phyloP scores from a whole-genome alignment of 64 coral and sea anemone species.

The Montipora sp. region DNA sequence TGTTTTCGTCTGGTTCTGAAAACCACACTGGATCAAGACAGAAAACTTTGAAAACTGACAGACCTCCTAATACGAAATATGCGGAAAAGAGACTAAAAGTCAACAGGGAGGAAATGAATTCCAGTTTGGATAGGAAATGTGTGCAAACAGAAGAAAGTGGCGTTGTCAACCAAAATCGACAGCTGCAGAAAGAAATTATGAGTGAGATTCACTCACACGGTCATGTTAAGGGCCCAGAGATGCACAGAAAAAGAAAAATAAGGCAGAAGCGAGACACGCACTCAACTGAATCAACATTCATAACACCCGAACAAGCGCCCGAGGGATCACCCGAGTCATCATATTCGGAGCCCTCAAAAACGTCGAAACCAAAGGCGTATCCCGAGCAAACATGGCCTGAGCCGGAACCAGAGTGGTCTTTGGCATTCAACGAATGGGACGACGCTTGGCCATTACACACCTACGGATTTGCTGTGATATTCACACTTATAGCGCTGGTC shows the following conservation, averaged over 20 bases:
- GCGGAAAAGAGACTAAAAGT: neutral
- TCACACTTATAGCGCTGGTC: slow-evolving; percentile 55
- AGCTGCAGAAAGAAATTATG: neutral
- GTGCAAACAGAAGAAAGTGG: neutral
- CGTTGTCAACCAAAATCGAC: neutral
- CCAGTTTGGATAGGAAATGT: slow-evolving; percentile 4
- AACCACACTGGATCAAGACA: neutral
- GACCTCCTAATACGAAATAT: neutral
- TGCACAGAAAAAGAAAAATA: neutral
- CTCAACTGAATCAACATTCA: neutral
- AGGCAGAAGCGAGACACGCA: slow-evolving; percentile 33
- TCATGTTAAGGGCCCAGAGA: neutral
- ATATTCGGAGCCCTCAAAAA: neutral
- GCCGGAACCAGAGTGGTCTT: slow-evolving; percentile 79
- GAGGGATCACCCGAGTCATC: slow-evolving; percentile 37
- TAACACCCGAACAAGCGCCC: slow-evolving; percentile 23
- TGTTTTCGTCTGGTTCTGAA: neutral
- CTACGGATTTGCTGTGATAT: slow-evolving; percentile 69
- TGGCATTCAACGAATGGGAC: slow-evolving; percentile 62
- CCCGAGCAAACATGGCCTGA: slow-evolving; percentile 76
- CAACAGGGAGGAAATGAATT: neutral
- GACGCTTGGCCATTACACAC: slow-evolving; percentile 82
- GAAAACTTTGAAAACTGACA: neutral
- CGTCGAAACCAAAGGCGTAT: slow-evolving; percentile 57
- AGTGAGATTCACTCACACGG: neutral